Percentiles rank a stretch among this genome's conserved stretches.
Evolutionary conservation across 2,888 invertebrate species (phyloP).

Genomic region (Eilema depressum): DNA sequence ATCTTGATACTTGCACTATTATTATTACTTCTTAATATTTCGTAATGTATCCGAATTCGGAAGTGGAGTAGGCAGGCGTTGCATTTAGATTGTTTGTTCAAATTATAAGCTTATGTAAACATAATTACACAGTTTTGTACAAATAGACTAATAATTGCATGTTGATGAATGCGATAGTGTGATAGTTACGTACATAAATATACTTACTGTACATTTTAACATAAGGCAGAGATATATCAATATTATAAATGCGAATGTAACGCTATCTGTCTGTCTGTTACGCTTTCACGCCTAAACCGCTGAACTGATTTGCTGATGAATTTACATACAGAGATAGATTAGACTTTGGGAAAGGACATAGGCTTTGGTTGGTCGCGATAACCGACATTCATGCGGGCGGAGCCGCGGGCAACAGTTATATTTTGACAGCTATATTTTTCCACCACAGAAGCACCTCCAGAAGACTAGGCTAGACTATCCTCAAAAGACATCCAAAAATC

Average conservation of each 20-base stretch:
- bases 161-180: background rate
- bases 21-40: conserved; percentile 63
- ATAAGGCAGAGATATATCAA: background rate
- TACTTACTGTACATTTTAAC: background rate
- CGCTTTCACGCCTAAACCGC: too few species aligned
- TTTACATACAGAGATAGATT: too few species aligned
- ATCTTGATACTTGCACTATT: conserved; percentile 68
- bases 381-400: too few species aligned
- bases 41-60: conserved; percentile 2
- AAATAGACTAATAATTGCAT: background rate
- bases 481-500: too few species aligned
- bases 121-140: background rate
- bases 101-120: background rate
- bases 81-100: conserved; percentile 5
- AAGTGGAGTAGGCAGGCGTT: background rate
- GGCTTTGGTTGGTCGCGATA: too few species aligned
- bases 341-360: too few species aligned
- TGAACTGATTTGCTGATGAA: too few species aligned
- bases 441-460: too few species aligned
- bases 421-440: background rate
- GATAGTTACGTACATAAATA: background rate
- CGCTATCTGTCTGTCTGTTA: too few species aligned
- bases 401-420: too few species aligned
- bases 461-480: too few species aligned
- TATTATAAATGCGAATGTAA: too few species aligned